A percentile compares a stretch with the other conserved stretches of the same genome.
Evolutionary conservation across 2,888 invertebrate species (phyloP).

Genomic region (Eugnorisma glareosa): DNA sequence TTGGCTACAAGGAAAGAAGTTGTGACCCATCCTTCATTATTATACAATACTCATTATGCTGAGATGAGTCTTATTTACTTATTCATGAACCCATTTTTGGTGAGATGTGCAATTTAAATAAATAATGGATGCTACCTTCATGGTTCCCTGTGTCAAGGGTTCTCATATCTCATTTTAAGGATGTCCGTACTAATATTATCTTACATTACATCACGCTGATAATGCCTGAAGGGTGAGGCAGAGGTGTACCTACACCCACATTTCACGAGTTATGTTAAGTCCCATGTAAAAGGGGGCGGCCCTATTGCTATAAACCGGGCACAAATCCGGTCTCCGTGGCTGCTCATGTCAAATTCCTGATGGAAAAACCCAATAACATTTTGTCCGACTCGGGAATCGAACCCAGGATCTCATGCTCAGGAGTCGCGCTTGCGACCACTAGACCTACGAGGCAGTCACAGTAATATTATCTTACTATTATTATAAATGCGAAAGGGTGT

Average conservation of each 20-base stretch:
- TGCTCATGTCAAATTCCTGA: background rate
- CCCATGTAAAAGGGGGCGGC: background rate
- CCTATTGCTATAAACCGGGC: too few species aligned
- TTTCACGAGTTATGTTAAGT: background rate
- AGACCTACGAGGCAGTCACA: too few species aligned
- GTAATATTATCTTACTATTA: background rate
- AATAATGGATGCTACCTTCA: constrained; percentile 3
- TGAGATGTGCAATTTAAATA: constrained; percentile 4
- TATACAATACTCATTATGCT: background rate
- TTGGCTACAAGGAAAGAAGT: background rate
- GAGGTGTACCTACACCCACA: background rate
- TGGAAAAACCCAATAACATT: background rate
- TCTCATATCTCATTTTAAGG: too few species aligned
- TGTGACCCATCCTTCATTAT: background rate
- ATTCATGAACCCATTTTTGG: constrained; percentile 16
- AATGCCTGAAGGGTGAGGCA: background rate
- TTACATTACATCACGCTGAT: background rate
- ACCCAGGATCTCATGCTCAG: too few species aligned
- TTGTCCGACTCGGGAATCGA: background rate
- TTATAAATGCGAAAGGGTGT: background rate
- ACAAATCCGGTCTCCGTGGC: too few species aligned
- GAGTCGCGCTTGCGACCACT: background rate
- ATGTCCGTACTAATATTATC: too few species aligned
- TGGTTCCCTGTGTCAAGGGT: constrained; percentile 9
- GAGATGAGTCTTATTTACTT: background rate